phyloP scores from a whole-genome alignment of 2,113 vertebrate genomes.

The Phocoena phocoena region DNA sequence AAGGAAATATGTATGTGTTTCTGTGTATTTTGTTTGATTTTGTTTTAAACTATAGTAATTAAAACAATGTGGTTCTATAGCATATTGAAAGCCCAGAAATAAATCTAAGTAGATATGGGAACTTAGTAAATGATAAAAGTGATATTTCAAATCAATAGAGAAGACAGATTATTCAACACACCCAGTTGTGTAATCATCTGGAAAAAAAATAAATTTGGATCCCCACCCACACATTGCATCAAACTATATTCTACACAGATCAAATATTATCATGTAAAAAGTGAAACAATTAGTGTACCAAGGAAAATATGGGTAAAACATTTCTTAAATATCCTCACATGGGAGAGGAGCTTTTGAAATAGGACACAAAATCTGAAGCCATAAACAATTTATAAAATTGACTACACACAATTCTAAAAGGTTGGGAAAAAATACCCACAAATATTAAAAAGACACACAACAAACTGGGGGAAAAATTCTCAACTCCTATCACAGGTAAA shows the following conservation, averaged over 20 bases:
- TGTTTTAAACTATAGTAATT: constrained; percentile 24
- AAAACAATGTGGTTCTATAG: not conserved
- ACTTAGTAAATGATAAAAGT: not conserved
- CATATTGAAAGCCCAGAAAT: not conserved
- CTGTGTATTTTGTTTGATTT: not conserved
- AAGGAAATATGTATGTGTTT: not conserved
- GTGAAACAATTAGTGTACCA: not conserved
- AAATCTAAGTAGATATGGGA: not conserved
- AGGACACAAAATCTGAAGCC: not conserved
- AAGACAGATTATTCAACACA: not conserved
- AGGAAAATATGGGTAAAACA: not conserved
- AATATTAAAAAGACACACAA: not conserved
- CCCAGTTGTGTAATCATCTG: not conserved
- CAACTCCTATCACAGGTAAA: not conserved
- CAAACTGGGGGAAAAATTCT: not conserved
- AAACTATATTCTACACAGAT: not conserved
- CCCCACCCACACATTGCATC: not conserved
- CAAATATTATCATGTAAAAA: not conserved
- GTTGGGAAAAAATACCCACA: not conserved
- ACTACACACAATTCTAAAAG: not conserved
- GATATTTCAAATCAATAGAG: not conserved
- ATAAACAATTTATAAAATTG: not conserved
- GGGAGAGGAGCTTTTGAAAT: not conserved
- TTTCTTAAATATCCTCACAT: not conserved
- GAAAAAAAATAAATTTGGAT: not conserved